These are phyloP conservation scores for Leucopsar rothschildi DNA, from an alignment of 2,113 vertebrate species.

Conservation along the genomic window DNA sequence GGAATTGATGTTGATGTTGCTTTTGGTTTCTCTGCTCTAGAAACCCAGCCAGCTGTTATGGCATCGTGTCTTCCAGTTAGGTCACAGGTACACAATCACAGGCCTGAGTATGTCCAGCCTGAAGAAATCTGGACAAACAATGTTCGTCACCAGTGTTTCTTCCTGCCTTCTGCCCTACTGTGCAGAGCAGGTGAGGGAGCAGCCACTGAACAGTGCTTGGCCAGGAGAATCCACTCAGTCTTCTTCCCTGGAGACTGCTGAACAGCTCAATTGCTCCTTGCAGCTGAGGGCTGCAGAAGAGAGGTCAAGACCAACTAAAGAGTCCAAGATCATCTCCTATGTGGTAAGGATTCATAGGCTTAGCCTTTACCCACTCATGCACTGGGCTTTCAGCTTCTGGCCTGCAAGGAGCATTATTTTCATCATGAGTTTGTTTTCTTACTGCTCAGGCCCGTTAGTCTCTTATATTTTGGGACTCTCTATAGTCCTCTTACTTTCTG, in stretches of 20 bases:
- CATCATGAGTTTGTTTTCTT: background rate
- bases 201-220: background rate
- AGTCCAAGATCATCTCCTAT: constrained; percentile 79
- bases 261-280: background rate
- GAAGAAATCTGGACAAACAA: constrained; percentile 63
- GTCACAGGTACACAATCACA: constrained; percentile 74
- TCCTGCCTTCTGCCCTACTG: constrained; percentile 65
- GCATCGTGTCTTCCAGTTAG: constrained; percentile 69
- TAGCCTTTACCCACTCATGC: background rate
- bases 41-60: constrained; percentile 72
- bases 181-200: background rate
- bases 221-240: background rate
- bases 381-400: background rate
- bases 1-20: background rate
- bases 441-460: background rate
- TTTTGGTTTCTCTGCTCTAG: constrained; percentile 58
- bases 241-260: background rate
- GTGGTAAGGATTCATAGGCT: constrained; percentile 59
- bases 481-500: background rate
- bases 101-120: constrained; percentile 71
- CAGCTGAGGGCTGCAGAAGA: constrained; percentile 10
- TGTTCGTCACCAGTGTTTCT: constrained; percentile 67
- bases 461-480: background rate
- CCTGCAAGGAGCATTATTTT: background rate
- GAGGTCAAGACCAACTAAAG: constrained; percentile 9